Percentiles rank a stretch among this genome's conserved stretches.
Conservation (phyloP, 2,113 vertebrate genomes). For the Myotis yumanensis region DNA sequence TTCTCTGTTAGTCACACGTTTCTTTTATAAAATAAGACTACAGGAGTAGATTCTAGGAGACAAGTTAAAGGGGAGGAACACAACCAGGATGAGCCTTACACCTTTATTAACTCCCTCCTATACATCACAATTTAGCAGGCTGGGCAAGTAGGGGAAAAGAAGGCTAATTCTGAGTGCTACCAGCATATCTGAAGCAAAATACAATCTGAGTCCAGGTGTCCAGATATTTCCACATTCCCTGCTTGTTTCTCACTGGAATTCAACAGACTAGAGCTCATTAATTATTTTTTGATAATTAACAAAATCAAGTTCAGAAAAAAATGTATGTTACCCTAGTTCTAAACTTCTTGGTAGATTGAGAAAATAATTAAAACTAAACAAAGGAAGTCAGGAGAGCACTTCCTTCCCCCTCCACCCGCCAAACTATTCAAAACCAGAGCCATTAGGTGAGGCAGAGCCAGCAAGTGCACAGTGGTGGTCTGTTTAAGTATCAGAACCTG, state of each 20-base stretch:
- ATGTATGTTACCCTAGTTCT: not conserved
- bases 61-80: not conserved
- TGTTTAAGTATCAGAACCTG: not conserved
- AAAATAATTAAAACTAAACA: not conserved
- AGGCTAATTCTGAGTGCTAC: not conserved
- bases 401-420: not conserved
- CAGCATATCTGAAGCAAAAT: not conserved
- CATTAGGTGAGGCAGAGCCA: not conserved
- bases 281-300: not conserved
- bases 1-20: not conserved
- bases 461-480: not conserved
- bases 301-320: not conserved
- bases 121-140: not conserved
- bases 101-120: not conserved
- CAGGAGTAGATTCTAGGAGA: slow-evolving; percentile 1
- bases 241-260: not conserved
- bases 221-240: not conserved
- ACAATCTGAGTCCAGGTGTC: not conserved
- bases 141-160: not conserved
- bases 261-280: not conserved
- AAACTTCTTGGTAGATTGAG: not conserved
- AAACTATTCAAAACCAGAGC: not conserved
- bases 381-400: not conserved
- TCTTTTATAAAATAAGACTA: not conserved
- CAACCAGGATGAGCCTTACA: not conserved